Percentiles rank a stretch among this genome's conserved stretches.
Conservation (phyloP, 2,888 invertebrate species). For the Apoderus coryli region DNA sequence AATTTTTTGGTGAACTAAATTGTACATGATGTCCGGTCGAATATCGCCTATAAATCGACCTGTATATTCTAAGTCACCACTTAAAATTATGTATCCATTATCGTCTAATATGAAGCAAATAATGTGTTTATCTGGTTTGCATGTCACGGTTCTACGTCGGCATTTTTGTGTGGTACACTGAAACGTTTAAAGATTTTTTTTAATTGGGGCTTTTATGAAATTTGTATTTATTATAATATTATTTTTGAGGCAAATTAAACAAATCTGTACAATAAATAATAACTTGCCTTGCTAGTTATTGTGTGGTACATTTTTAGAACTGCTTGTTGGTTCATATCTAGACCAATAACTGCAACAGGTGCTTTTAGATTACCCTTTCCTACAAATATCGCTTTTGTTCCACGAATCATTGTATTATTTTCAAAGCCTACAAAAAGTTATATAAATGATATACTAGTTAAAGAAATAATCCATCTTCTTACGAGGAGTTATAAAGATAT, state of each 20-base stretch:
- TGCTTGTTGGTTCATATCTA: conserved; percentile 68
- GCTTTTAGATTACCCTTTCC: conserved; percentile 41
- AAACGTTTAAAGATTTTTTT: conserved; percentile 2
- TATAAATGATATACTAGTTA: not conserved
- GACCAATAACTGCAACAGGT: conserved; percentile 56
- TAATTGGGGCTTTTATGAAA: not conserved
- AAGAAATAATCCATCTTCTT: not conserved
- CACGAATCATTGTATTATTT: conserved; percentile 60
- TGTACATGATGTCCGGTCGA: conserved; percentile 51
- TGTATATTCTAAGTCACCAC: conserved; percentile 42
- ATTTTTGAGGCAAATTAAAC: too few species aligned
- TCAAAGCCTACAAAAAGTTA: conserved; percentile 22
- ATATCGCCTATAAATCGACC: conserved; percentile 75
- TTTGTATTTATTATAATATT: not conserved
- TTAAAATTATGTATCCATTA: conserved; percentile 76
- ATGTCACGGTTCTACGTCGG: conserved; percentile 28
- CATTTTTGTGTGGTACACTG: conserved; percentile 7
- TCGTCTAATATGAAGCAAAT: conserved; percentile 80
- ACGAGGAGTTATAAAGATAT: not conserved
- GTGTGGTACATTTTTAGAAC: conserved; percentile 65
- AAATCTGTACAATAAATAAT: too few species aligned
- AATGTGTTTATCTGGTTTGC: conserved; percentile 45
- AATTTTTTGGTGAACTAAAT: conserved; percentile 56
- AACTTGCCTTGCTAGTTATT: conserved; percentile 55
- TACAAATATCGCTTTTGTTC: conserved; percentile 67